A percentile compares a stretch with the other conserved stretches of the same genome.
phyloP scores from a whole-genome alignment of 2,797 vertebrate genomes.

The Gymnothorax reevesii region DNA sequence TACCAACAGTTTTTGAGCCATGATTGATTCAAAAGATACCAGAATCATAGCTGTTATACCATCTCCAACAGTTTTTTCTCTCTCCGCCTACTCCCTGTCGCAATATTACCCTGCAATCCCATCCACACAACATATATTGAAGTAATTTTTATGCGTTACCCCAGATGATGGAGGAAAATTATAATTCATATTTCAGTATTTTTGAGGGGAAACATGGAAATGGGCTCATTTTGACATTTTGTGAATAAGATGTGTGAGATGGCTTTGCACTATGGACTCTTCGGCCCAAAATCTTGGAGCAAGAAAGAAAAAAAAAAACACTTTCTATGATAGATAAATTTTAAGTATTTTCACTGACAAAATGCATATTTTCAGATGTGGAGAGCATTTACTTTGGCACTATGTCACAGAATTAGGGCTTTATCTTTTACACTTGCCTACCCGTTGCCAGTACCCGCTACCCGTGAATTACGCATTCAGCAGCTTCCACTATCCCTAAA shows the following conservation, averaged over 20 bases:
- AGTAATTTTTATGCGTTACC: background rate
- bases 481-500: too few species aligned
- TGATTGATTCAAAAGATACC: background rate
- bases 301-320: background rate
- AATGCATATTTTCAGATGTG: background rate
- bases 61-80: too few species aligned
- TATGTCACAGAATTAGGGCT: background rate
- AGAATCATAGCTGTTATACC: background rate
- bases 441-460: too few species aligned
- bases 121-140: background rate
- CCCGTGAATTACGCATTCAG: too few species aligned
- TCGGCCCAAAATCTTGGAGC: background rate
- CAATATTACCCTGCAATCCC: background rate
- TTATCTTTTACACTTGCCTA: too few species aligned
- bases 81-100: background rate
- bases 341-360: background rate
- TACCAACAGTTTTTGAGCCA: background rate
- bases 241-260: background rate
- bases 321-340: background rate
- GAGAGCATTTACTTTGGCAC: background rate
- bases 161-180: background rate
- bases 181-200: background rate
- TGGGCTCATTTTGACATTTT: background rate
- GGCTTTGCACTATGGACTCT: background rate
- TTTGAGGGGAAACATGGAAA: background rate